Evolutionary conservation across 2,797 vertebrate species (phyloP).

Genomic region (Lepidocolaptes lacrymiger): DNA sequence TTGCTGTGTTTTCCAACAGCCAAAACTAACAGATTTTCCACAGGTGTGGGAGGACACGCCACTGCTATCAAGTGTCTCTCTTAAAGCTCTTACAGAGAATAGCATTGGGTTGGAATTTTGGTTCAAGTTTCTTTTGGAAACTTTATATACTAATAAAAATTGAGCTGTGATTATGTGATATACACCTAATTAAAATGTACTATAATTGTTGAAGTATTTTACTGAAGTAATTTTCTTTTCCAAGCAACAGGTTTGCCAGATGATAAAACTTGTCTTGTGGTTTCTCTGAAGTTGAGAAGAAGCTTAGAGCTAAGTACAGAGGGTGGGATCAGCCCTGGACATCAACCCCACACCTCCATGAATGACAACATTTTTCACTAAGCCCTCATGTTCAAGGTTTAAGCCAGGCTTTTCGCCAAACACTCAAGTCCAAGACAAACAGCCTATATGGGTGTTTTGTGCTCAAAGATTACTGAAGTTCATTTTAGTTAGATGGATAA

Average conservation of each 20-base stretch:
- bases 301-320: conserved; percentile 76
- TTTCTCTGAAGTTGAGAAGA: conserved; percentile 80
- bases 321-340: conserved; percentile 76
- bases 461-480: conserved; percentile 78
- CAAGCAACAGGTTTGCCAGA: conserved; percentile 80
- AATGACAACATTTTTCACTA: conserved; percentile 74
- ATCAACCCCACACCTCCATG: conserved; percentile 35
- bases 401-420: conserved; percentile 77
- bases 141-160: conserved; percentile 41
- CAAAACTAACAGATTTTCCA: neutral
- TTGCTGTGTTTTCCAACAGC: neutral
- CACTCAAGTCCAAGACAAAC: conserved; percentile 74
- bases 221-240: conserved; percentile 80
- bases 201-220: conserved; percentile 83
- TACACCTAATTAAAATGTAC: conserved; percentile 80
- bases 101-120: neutral
- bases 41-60: neutral
- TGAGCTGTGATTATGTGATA: conserved; percentile 78
- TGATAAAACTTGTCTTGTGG: conserved; percentile 88
- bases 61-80: neutral
- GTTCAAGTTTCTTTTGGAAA: conserved; percentile 47
- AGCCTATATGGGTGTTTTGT: conserved; percentile 77
- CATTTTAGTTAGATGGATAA: conserved; percentile 64
- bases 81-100: neutral
- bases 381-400: conserved; percentile 74